These are phyloP conservation scores for Xenopus petersii DNA, from an alignment of 2,797 vertebrate species.

Conservation along the genomic window DNA sequence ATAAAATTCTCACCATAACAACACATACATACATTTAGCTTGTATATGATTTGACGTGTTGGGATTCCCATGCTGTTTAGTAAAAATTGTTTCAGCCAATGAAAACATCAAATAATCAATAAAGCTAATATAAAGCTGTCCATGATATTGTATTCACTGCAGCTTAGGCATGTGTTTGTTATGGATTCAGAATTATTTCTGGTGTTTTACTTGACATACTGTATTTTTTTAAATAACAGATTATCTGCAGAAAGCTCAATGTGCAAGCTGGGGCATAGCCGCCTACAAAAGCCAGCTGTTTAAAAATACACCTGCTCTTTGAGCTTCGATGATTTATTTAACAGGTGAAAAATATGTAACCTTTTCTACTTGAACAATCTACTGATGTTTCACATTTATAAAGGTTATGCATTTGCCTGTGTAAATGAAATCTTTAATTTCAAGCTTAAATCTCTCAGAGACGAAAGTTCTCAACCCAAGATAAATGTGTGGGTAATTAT, in stretches of 20 bases:
- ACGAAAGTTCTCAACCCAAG: slow-evolving; percentile 33
- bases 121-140: no score
- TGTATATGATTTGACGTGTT: no score
- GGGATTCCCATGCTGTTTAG: no score
- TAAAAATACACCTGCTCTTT: slow-evolving; percentile 40
- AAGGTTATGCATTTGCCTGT: slow-evolving; percentile 47
- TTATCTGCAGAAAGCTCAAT: neutral
- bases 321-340: slow-evolving; percentile 45
- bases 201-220: no score
- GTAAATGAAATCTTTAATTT: slow-evolving; percentile 45
- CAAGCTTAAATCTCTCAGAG: slow-evolving; percentile 20
- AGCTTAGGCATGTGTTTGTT: no score
- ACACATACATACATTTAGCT: no score
- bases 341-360: slow-evolving; percentile 45
- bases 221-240: no score
- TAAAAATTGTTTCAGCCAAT: no score
- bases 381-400: slow-evolving; percentile 45
- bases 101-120: no score
- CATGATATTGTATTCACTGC: no score
- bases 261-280: slow-evolving; percentile 9
- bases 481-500: slow-evolving; percentile 38
- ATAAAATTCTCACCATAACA: no score
- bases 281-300: slow-evolving; percentile 14
- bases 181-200: no score
- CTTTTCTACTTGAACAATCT: slow-evolving; percentile 40